Conservation (phyloP, 35 echinoderm and acorn worm genomes). For the Anneissia japonica region DNA sequence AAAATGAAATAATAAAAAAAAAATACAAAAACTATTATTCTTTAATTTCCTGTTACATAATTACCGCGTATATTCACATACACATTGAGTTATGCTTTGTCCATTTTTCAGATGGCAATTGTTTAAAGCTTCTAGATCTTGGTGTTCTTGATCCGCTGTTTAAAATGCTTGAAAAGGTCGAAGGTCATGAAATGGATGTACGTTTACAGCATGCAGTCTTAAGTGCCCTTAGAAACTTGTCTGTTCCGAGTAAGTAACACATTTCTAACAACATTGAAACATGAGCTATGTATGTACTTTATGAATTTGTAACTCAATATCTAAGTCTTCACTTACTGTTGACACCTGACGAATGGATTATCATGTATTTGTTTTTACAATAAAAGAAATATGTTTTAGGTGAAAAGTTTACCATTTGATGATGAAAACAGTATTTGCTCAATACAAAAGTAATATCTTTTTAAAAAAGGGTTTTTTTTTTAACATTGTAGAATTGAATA, state of each 20-base stretch:
- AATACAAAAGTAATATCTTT: neutral
- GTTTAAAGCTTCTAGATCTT: slow-evolving; percentile 68
- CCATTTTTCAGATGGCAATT: slow-evolving; percentile 66
- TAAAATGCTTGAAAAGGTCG: slow-evolving; percentile 46
- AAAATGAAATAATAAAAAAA: no score
- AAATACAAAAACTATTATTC: no score
- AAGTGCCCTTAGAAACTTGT: slow-evolving; percentile 85
- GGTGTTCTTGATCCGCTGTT: slow-evolving; percentile 58
- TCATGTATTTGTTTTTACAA: no score
- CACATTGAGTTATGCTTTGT: no score
- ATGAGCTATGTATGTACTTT: neutral
- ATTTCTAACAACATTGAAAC: neutral
- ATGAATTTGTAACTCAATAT: neutral
- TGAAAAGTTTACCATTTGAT: no score
- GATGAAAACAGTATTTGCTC: no score
- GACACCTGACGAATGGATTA: no score
- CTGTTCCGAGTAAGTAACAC: slow-evolving; percentile 75
- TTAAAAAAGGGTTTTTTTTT: neutral
- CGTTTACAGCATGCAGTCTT: slow-evolving; percentile 74
- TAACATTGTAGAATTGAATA: slow-evolving; percentile 66
- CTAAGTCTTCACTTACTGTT: neutral
- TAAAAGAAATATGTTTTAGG: no score
- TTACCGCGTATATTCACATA: no score
- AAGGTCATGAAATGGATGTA: slow-evolving; percentile 48
- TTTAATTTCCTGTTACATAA: no score